A percentile compares a stretch with the other conserved stretches of the same genome.
Evolutionary conservation across 2,888 invertebrate genomes (phyloP).

Genomic region (Meta bourneti): DNA sequence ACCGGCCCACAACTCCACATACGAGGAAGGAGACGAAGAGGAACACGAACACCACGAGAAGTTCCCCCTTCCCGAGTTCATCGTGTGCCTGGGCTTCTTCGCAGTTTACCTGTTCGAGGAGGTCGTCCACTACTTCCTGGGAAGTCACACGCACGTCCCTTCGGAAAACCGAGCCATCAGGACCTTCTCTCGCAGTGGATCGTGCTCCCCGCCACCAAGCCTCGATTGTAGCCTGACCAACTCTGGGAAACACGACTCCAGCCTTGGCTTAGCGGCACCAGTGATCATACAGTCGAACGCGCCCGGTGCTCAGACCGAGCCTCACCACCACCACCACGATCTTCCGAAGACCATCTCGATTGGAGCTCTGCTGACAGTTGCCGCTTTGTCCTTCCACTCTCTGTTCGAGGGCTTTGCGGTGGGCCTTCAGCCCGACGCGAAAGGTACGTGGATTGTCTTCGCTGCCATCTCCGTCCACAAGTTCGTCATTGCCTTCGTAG

Average conservation of each 20-base stretch:
- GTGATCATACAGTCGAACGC: not conserved
- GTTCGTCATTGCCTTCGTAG: conserved; percentile 92
- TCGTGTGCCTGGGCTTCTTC: conserved; percentile 89
- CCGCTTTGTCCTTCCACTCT: conserved; percentile 92
- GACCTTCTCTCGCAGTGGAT: conserved; percentile 47
- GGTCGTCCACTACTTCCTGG: conserved; percentile 75
- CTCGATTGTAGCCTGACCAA: not conserved
- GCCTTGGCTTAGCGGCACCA: not conserved
- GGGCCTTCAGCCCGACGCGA: conserved; percentile 86
- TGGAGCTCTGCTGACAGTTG: conserved; percentile 85
- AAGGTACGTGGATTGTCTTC: conserved; percentile 90
- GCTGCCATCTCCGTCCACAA: conserved; percentile 92
- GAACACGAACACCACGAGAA: conserved; percentile 77
- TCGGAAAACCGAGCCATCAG: conserved; percentile 61
- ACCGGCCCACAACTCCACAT: not conserved
- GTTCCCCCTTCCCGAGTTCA: conserved; percentile 86
- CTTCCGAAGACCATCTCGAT: conserved; percentile 34
- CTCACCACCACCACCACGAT: not conserved
- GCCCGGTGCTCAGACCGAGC: not conserved
- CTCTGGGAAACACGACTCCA: not conserved
- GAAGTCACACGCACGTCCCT: conserved; percentile 65
- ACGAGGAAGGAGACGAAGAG: not conserved
- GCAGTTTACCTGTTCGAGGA: conserved; percentile 91
- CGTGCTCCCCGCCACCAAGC: conserved; percentile 20
- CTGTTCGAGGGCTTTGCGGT: conserved; percentile 92